Conservation (phyloP, 2,888 invertebrate species). For the Lomographa bimaculata region DNA sequence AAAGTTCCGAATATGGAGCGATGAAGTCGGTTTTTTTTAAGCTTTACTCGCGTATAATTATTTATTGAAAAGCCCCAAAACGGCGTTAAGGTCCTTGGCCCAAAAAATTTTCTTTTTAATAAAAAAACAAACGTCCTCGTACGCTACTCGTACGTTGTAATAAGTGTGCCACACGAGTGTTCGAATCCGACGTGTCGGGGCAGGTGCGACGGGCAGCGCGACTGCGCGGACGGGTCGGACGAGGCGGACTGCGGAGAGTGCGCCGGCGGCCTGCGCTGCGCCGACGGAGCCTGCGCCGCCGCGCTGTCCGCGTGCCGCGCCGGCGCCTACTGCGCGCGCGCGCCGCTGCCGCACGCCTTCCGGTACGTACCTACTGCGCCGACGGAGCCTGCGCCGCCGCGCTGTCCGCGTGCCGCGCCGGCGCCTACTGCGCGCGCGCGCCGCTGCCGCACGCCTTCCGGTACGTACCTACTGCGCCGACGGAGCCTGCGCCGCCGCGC, state of each 20-base stretch:
- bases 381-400: conserved; percentile 86
- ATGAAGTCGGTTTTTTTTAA: too few species aligned
- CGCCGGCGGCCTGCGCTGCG: conserved; percentile 85
- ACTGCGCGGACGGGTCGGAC: conserved; percentile 93
- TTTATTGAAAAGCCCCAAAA: too few species aligned
- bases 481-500: conserved; percentile 86
- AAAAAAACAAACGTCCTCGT: too few species aligned
- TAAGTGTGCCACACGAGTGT: too few species aligned
- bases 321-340: conserved; percentile 71
- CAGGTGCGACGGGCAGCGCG: conserved; percentile 90
- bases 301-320: conserved; percentile 86
- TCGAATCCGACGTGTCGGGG: too few species aligned
- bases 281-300: conserved; percentile 85
- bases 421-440: conserved; percentile 65
- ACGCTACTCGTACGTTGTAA: too few species aligned
- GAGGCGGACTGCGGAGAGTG: conserved; percentile 86
- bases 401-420: conserved; percentile 85
- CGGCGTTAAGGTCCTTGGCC: too few species aligned
- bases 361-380: conserved; percentile 58
- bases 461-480: conserved; percentile 62
- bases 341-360: conserved; percentile 66
- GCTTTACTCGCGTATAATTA: too few species aligned
- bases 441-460: conserved; percentile 68
- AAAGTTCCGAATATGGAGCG: too few species aligned
- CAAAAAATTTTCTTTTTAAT: too few species aligned